phyloP scores from a whole-genome alignment of 2,888 invertebrate species.

The Kuschelorhynchus macadamiae region DNA sequence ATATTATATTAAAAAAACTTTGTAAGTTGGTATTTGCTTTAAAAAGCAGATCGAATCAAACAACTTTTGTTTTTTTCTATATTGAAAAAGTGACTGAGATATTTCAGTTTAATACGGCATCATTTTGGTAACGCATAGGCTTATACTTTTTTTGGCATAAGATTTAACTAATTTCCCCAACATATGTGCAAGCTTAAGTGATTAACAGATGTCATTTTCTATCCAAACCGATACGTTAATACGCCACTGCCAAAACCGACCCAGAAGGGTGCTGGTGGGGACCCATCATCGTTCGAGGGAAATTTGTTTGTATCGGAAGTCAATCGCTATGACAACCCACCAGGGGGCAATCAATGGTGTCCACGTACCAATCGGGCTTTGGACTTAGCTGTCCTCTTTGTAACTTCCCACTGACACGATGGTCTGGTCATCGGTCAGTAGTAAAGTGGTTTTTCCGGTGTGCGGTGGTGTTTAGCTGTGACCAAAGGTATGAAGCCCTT shows the following conservation, averaged over 20 bases:
- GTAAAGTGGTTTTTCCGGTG: constrained; percentile 61
- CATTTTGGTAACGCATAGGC: too few species aligned
- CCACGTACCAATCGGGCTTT: constrained; percentile 63
- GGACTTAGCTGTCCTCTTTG: constrained; percentile 58
- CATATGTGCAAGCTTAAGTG: too few species aligned
- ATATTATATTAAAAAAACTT: too few species aligned
- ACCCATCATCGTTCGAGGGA: constrained; percentile 29
- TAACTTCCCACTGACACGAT: constrained; percentile 66
- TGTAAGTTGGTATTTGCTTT: too few species aligned
- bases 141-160: too few species aligned
- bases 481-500: constrained; percentile 16
- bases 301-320: constrained; percentile 66
- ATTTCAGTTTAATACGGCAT: too few species aligned
- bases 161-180: too few species aligned
- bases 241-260: not conserved
- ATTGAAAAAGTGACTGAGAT: too few species aligned
- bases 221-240: too few species aligned
- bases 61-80: too few species aligned
- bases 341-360: constrained; percentile 66
- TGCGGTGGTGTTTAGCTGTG: constrained; percentile 47
- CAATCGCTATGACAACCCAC: constrained; percentile 65
- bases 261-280: not conserved
- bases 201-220: too few species aligned
- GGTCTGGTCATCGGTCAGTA: constrained; percentile 66
- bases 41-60: too few species aligned